Conservation (phyloP, 2,797 vertebrate genomes). For the Odontamblyopus lacepedii region DNA sequence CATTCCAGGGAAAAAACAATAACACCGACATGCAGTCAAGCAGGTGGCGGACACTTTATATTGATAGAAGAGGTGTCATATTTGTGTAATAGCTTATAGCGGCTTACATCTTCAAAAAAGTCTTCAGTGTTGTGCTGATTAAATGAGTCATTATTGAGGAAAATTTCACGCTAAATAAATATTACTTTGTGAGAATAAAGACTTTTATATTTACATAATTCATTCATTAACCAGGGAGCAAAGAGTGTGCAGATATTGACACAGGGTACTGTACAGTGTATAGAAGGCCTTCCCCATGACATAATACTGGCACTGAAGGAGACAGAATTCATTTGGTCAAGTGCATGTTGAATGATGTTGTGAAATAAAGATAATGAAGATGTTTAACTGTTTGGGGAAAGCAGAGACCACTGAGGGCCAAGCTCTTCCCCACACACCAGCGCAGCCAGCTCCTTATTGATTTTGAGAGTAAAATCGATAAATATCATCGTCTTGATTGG, state of each 20-base stretch:
- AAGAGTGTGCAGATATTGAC: background rate
- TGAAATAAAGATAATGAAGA: background rate
- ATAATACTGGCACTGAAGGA: background rate
- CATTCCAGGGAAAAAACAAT: too few relatives aligned
- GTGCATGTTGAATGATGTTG: background rate
- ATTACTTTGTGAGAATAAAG: background rate
- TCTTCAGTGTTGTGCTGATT: too few relatives aligned
- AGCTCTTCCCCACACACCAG: conserved; percentile 5
- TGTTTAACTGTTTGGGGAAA: conserved; percentile 32
- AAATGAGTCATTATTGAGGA: background rate
- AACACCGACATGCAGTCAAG: too few relatives aligned
- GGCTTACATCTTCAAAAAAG: too few relatives aligned
- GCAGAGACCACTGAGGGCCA: conserved; percentile 15
- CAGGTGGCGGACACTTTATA: too few relatives aligned
- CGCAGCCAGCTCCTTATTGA: conserved; percentile 61
- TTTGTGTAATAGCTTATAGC: too few relatives aligned
- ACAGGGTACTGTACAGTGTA: too few relatives aligned
- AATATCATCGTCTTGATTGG: conserved; percentile 74
- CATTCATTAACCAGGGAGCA: background rate
- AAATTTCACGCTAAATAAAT: conserved; percentile 15
- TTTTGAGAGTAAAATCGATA: conserved; percentile 72
- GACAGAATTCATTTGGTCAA: background rate
- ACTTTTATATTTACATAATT: background rate
- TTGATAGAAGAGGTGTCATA: too few relatives aligned
- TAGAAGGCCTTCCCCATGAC: background rate